A percentile compares a stretch with the other conserved stretches of the same genome.
phyloP scores from a whole-genome alignment of 2,113 vertebrate genomes.

The Sitta europaea region DNA sequence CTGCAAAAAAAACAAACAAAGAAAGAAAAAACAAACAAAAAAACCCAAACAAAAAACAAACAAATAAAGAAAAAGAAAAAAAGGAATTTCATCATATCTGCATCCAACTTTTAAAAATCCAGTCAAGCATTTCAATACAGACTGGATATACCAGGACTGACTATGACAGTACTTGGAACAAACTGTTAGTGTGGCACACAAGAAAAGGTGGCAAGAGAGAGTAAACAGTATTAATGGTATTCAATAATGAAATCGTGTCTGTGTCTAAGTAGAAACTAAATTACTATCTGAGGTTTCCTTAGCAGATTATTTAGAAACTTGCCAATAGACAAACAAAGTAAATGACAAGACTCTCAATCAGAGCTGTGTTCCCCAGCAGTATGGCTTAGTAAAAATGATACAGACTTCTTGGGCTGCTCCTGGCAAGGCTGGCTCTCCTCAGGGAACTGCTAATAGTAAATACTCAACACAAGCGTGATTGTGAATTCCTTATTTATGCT shows the following conservation, averaged over 20 bases:
- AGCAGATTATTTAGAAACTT: slow-evolving; percentile 44
- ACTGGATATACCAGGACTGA: neutral
- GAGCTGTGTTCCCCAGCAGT: neutral
- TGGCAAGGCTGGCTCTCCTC: neutral
- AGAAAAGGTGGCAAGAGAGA: neutral
- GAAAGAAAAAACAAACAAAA: neutral
- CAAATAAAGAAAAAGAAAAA: neutral
- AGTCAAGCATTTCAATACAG: neutral
- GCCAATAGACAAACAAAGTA: slow-evolving; percentile 48
- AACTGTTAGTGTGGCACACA: neutral
- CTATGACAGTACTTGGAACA: neutral
- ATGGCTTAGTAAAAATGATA: slow-evolving; percentile 12
- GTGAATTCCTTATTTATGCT: neutral
- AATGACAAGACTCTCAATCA: slow-evolving; percentile 38
- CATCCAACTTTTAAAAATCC: neutral
- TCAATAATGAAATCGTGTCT: slow-evolving; percentile 33
- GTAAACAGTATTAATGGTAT: slow-evolving; percentile 27
- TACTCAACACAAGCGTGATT: neutral
- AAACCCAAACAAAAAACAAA: no score
- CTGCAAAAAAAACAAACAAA: neutral
- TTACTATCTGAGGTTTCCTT: slow-evolving; percentile 16
- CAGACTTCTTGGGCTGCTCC: neutral
- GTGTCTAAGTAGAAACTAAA: slow-evolving; percentile 42
- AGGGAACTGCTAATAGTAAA: neutral
- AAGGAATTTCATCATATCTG: neutral